Evolutionary conservation across 2,113 vertebrate species (phyloP), one percentile per base, ranked within the genome.

Genomic region (Onychorhynchus coronatus): DNA sequence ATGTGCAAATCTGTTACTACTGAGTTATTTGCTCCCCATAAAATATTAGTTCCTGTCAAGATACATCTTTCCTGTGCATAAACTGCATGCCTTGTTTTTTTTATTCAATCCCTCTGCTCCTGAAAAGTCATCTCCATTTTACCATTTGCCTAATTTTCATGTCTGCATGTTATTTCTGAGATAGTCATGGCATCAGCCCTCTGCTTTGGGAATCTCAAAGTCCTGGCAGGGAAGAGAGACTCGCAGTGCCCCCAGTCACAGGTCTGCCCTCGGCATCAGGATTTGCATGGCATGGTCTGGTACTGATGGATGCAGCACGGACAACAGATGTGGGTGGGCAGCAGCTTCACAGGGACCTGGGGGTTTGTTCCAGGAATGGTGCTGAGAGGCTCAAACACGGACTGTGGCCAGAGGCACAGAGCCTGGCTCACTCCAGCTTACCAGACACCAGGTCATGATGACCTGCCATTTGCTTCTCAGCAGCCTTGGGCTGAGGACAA

Each of bases 41-140:
- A 96, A 94, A 80, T 84, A 96, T 88, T 94, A 81, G 89, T 89
- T 87, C 89, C 91, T 96, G 88, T 96, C 94, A 85, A 81, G 91
- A 95, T 92, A 47, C 2, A 63, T 96, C 89, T 91, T 95, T 80
- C n/a, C 66, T 67, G 53, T 70, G 66, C 67, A 81, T 94, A 93
- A 91, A 94, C 78, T 59, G 71, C 83, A 15, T 93, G 92, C 88
- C 79, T 94, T 75, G 52, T 23, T 52, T 95, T 58, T 80, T 84
- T 93, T 52, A 89, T 87, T 91, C 88, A 77, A 24, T 93, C 53
- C 78, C 78, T 78, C 86, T 70, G 35, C 61, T 97, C 81, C 73
- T 85, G 66, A 62, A 93, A 93, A 78, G 87, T 87, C 79, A 89
- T 95, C 91, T 94, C 56, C 16, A 33, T 95, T 90, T 95, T 96